Conservation (phyloP, 2,888 invertebrate genomes). For the Ormia ochracea region DNA sequence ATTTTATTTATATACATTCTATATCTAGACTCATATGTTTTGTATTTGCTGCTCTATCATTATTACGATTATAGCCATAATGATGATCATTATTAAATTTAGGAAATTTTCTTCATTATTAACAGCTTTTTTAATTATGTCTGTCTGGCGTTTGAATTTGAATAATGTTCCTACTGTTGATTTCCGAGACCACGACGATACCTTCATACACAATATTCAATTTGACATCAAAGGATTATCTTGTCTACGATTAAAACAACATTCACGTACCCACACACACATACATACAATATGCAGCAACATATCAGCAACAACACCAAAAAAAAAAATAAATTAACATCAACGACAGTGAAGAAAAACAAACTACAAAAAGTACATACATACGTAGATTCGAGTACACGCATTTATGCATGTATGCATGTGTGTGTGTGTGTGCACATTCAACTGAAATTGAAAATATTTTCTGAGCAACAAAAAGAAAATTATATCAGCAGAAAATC, state of each 20-base stretch:
- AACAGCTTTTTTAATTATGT: background rate
- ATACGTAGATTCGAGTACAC: too few species aligned
- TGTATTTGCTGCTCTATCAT: slow-evolving; percentile 7
- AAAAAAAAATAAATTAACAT: background rate
- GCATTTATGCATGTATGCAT: too few species aligned
- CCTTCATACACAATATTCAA: slow-evolving; percentile 25
- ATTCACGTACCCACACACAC: background rate
- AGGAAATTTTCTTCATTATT: slow-evolving; percentile 21
- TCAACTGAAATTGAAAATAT: slow-evolving; percentile 21
- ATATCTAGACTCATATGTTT: slow-evolving; percentile 18
- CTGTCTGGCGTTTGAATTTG: slow-evolving; percentile 42
- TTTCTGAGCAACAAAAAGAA: background rate
- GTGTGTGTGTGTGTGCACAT: too few species aligned
- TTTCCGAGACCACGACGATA: slow-evolving; percentile 29
- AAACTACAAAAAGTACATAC: slow-evolving; percentile 29
- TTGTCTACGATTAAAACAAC: slow-evolving; percentile 21
- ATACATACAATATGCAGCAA: background rate
- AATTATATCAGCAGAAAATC: slow-evolving; percentile 3
- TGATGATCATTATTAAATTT: background rate
- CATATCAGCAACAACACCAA: background rate
- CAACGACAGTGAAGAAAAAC: background rate
- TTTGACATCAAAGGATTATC: slow-evolving; percentile 52
- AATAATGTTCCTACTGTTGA: slow-evolving; percentile 37
- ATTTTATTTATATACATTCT: slow-evolving; percentile 39
- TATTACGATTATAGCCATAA: background rate